Conservation (phyloP, 1,140 invertebrate genomes). For the Sinella curviseta region DNA sequence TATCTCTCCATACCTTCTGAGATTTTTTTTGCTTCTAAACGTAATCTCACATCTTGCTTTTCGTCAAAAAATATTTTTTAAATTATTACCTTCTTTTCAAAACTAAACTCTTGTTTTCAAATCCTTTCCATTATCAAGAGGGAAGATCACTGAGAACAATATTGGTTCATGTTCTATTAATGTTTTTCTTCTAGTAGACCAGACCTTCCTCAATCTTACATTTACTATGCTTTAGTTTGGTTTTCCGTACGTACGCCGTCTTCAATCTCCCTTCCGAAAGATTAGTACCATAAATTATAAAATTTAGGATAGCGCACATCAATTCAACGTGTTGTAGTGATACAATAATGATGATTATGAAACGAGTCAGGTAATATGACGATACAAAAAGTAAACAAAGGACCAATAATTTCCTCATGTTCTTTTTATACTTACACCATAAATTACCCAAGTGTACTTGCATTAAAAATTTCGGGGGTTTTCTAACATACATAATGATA, state of each 20-base stretch:
- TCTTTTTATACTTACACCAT: not conserved
- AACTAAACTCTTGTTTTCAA: not conserved
- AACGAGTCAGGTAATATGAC: not conserved
- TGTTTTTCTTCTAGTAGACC: not conserved
- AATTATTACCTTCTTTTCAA: not conserved
- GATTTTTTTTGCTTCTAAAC: not conserved
- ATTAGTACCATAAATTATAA: constrained; percentile 1
- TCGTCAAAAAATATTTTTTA: no score
- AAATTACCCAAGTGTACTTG: not conserved
- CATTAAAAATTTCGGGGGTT: no score
- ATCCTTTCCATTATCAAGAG: not conserved
- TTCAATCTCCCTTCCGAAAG: not conserved
- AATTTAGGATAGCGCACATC: constrained; percentile 11
- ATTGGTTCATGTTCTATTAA: constrained; percentile 1
- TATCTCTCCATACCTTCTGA: not conserved
- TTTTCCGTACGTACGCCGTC: no score
- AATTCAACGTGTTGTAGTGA: not conserved
- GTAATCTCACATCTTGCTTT: not conserved
- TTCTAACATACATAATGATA: not conserved
- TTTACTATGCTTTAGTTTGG: no score
- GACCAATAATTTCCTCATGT: constrained; percentile 13
- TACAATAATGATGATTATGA: constrained; percentile 17
- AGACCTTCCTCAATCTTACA: no score
- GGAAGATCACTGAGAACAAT: constrained; percentile 2
- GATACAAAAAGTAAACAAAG: not conserved